phyloP scores from a whole-genome alignment of 2,113 vertebrate genomes.

The Chrysemys picta region DNA sequence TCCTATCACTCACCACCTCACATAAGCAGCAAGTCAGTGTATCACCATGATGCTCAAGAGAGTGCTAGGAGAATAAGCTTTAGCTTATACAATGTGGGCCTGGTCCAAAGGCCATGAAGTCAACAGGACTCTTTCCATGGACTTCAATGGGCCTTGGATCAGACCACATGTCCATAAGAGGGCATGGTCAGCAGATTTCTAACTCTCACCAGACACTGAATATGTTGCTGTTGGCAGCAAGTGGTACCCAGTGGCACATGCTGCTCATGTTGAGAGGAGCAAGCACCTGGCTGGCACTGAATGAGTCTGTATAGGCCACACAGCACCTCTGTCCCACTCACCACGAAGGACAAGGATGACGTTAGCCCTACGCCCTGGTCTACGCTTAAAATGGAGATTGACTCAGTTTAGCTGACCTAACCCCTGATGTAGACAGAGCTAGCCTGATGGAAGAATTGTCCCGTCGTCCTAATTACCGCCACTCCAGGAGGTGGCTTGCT shows the following conservation, averaged over 20 bases:
- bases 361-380: not conserved
- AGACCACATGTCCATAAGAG: fast-evolving
- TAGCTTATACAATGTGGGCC: fast-evolving
- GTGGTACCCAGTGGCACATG: fast-evolving
- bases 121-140: fast-evolving
- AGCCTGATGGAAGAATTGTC: not conserved
- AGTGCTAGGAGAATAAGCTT: fast-evolving
- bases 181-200: not conserved
- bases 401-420: not conserved
- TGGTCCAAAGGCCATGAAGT: not conserved
- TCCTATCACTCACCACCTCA: not conserved
- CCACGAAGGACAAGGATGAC: fast-evolving
- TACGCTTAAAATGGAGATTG: not conserved
- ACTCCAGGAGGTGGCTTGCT: not conserved
- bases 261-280: fast-evolving
- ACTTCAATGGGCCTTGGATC: not conserved
- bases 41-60: not conserved
- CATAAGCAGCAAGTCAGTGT: not conserved
- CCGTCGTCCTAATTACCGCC: not conserved
- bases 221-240: fast-evolving
- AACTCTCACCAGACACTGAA: not conserved
- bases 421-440: not conserved
- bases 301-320: not conserved
- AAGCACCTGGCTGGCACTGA: fast-evolving
- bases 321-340: not conserved